A percentile compares a stretch with the other conserved stretches of the same genome.
phyloP scores from a whole-genome alignment of 1,140 invertebrate genomes.

The Leptonema lineaticorne region DNA sequence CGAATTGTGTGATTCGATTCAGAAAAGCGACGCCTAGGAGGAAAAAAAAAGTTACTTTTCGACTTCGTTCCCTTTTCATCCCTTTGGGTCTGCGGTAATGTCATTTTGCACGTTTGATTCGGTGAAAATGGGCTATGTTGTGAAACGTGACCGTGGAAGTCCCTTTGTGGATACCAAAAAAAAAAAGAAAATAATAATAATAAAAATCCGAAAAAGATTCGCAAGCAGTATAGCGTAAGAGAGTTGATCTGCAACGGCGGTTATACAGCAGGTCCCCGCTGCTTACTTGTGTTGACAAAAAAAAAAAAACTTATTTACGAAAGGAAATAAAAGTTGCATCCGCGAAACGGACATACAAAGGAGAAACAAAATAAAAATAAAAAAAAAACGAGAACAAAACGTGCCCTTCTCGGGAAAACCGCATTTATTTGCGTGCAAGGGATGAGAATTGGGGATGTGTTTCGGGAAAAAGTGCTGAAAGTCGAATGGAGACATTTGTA shows the following conservation, averaged over 20 bases:
- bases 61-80: background rate
- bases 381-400: no score
- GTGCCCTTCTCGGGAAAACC: no score
- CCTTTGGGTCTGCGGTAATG: slow-evolving; percentile 1
- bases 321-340: slow-evolving; percentile 33
- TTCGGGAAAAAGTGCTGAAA: no score
- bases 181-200: slow-evolving; percentile 16
- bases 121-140: slow-evolving; percentile 30
- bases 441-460: no score
- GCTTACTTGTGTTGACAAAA: background rate
- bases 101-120: slow-evolving; percentile 31
- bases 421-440: no score
- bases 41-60: slow-evolving; percentile 4
- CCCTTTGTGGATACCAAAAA: slow-evolving; percentile 8
- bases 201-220: no score
- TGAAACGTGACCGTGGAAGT: slow-evolving; percentile 22
- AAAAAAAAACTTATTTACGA: slow-evolving; percentile 33
- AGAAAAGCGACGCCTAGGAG: slow-evolving; percentile 4
- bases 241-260: no score
- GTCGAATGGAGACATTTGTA: no score
- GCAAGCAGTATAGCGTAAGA: no score
- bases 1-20: slow-evolving; percentile 1
- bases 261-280: no score
- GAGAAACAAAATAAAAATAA: background rate
- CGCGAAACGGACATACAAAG: background rate